phyloP scores from a whole-genome alignment of 2,888 invertebrate genomes.

The Nymphalis c-album region DNA sequence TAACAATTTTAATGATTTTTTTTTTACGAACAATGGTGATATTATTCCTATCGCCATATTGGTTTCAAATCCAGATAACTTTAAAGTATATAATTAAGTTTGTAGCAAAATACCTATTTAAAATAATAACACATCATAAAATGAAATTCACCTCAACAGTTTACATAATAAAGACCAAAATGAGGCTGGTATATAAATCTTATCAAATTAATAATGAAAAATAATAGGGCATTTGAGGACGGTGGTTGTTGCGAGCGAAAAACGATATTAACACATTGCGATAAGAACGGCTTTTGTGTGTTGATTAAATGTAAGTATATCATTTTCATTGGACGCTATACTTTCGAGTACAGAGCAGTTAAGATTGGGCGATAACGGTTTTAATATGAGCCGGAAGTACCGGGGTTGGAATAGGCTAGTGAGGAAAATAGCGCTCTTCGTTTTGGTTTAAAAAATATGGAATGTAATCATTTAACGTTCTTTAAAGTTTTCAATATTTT shows the following conservation, averaged over 20 bases:
- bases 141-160: slow-evolving; percentile 32
- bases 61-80: slow-evolving; percentile 10
- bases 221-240: slow-evolving; percentile 56
- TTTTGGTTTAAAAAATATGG: slow-evolving; percentile 7
- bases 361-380: slow-evolving; percentile 77
- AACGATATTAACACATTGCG: slow-evolving; percentile 41
- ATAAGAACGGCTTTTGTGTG: slow-evolving; percentile 54
- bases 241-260: slow-evolving; percentile 36
- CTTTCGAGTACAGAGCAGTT: slow-evolving; percentile 78
- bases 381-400: slow-evolving; percentile 79
- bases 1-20: too few species aligned
- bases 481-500: not conserved
- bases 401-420: slow-evolving; percentile 55
- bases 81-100: slow-evolving; percentile 9
- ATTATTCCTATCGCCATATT: not conserved
- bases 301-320: slow-evolving; percentile 61
- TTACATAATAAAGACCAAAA: slow-evolving; percentile 50
- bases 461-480: not conserved
- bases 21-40: not conserved
- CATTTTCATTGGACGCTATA: slow-evolving; percentile 72
- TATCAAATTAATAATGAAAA: slow-evolving; percentile 78
- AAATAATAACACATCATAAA: slow-evolving; percentile 26
- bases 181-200: slow-evolving; percentile 59
- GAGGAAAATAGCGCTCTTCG: slow-evolving; percentile 37
- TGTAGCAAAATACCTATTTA: slow-evolving; percentile 22